Conservation (phyloP, 2,113 vertebrate species). For the Oncorhynchus clarkii region DNA sequence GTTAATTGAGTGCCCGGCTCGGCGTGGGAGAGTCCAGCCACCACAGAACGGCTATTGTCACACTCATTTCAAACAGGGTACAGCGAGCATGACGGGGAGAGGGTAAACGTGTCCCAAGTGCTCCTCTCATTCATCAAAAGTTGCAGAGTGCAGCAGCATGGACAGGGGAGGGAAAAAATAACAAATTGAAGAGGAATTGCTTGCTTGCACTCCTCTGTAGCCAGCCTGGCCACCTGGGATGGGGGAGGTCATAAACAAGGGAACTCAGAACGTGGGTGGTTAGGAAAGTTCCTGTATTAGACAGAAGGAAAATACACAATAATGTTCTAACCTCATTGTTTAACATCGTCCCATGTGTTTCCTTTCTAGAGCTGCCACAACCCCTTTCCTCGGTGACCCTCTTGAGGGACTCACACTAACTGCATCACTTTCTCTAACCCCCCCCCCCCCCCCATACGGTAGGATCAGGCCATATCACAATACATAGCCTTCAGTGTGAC, state of each 20-base stretch:
- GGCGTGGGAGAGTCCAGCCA: not conserved
- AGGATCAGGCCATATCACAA: slow-evolving; percentile 1
- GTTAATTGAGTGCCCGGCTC: slow-evolving; percentile 33
- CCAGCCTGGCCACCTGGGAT: not conserved
- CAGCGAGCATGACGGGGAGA: slow-evolving; percentile 27
- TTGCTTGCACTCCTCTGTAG: slow-evolving; percentile 19
- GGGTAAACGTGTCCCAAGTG: slow-evolving; percentile 22
- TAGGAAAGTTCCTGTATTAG: slow-evolving; percentile 21
- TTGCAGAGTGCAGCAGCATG: slow-evolving; percentile 5
- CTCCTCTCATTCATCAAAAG: slow-evolving; percentile 49
- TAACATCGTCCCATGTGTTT: slow-evolving; percentile 1
- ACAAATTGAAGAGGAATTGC: slow-evolving; percentile 32
- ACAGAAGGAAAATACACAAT: slow-evolving; percentile 23
- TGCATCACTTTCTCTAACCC: not conserved
- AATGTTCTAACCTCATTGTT: slow-evolving; percentile 17
- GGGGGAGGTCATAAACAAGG: slow-evolving; percentile 24
- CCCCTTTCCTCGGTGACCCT: not conserved
- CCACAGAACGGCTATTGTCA: not conserved
- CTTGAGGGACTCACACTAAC: not conserved
- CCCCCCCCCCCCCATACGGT: not conserved
- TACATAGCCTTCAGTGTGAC: not conserved
- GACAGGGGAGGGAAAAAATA: slow-evolving; percentile 16
- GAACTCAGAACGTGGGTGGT: slow-evolving; percentile 23
- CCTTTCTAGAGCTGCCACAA: too few species aligned
- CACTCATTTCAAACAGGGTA: slow-evolving; percentile 1